These are phyloP conservation scores for Cavia aperea DNA, from an alignment of 2,113 vertebrate genomes.

Conservation along the genomic window DNA sequence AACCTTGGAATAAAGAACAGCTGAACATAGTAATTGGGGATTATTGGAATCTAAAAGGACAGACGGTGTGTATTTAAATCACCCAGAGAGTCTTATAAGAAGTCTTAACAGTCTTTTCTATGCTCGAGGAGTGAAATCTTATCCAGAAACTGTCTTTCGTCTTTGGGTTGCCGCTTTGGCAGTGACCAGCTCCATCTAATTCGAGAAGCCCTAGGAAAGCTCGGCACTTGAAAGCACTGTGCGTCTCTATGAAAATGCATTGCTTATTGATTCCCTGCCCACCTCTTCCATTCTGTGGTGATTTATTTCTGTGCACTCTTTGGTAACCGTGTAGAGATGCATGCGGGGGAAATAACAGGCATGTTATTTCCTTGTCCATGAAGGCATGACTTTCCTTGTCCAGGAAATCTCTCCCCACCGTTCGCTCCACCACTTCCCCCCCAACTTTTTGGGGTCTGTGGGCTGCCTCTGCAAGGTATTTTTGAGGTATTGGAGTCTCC, in stretches of 20 bases:
- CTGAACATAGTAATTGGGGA: background rate
- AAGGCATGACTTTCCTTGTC: background rate
- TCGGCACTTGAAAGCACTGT: background rate
- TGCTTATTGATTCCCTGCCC: background rate
- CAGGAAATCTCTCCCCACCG: background rate
- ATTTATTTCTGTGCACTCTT: background rate
- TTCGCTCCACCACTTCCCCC: background rate
- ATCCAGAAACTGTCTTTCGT: background rate
- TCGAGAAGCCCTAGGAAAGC: background rate
- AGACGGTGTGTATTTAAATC: background rate
- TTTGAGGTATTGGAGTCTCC: background rate
- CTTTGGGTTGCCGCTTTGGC: background rate
- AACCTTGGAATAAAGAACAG: background rate
- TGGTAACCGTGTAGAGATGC: too few species aligned
- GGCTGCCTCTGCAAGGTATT: background rate
- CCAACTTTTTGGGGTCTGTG: background rate
- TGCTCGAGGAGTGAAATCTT: background rate
- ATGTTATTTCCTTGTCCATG: too few species aligned
- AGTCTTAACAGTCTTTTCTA: background rate
- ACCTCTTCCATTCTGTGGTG: background rate
- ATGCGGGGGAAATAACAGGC: accelerated
- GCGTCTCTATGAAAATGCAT: too few species aligned
- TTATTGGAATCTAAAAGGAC: background rate
- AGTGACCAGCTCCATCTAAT: background rate
- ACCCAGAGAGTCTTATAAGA: background rate